These are phyloP conservation scores for Pollenia labialis DNA, from an alignment of 2,888 invertebrate species.

Conservation along the genomic window DNA sequence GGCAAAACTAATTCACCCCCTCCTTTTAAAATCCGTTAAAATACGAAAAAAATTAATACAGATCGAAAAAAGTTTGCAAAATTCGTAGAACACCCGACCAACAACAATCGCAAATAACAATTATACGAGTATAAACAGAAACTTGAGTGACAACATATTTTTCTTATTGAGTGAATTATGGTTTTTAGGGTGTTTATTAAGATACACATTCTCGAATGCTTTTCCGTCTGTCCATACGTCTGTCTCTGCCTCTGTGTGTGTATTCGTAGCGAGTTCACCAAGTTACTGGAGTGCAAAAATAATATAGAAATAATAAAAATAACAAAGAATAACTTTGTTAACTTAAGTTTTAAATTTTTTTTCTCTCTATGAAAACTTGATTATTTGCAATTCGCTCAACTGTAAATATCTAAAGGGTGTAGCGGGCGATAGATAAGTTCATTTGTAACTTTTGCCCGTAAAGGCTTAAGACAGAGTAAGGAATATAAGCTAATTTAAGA, in stretches of 20 bases:
- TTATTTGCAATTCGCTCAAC: slow-evolving; percentile 64
- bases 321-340: slow-evolving; percentile 66
- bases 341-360: slow-evolving; percentile 23
- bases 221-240: not conserved
- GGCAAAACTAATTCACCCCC: not conserved
- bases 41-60: slow-evolving; percentile 34
- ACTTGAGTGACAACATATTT: slow-evolving; percentile 73
- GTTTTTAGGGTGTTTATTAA: slow-evolving; percentile 65
- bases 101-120: slow-evolving; percentile 34
- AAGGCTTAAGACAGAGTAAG: slow-evolving; percentile 16
- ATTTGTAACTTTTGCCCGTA: slow-evolving; percentile 27
- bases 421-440: slow-evolving; percentile 53
- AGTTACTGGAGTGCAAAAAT: slow-evolving; percentile 67
- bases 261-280: slow-evolving; percentile 50
- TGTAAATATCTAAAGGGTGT: slow-evolving; percentile 53
- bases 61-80: slow-evolving; percentile 32
- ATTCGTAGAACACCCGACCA: slow-evolving; percentile 9
- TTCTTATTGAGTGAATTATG: slow-evolving; percentile 69
- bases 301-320: slow-evolving; percentile 20
- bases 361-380: slow-evolving; percentile 55
- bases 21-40: not conserved
- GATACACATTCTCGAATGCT: slow-evolving; percentile 11
- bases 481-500: not conserved
- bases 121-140: slow-evolving; percentile 23
- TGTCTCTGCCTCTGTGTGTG: not conserved